phyloP scores from a whole-genome alignment of 2,113 vertebrate species.

The Cyphomyrus discorhynchus region DNA sequence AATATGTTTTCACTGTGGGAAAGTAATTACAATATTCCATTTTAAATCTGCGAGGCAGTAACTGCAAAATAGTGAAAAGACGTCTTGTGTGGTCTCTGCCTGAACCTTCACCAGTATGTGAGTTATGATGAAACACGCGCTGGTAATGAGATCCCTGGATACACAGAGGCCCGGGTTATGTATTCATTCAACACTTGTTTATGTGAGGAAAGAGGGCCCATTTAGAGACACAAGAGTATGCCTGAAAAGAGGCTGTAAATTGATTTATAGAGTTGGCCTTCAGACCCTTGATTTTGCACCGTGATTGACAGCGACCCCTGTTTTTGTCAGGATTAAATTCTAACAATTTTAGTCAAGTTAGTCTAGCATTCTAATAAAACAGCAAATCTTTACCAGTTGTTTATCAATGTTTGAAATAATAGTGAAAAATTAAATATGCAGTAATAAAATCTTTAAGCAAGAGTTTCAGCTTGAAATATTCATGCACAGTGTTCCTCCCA shows the following conservation, averaged over 20 bases:
- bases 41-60: not conserved
- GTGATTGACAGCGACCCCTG: not conserved
- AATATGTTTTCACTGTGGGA: not conserved
- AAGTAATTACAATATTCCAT: constrained; percentile 2
- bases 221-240: not conserved
- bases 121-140: not conserved
- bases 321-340: not conserved
- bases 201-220: not conserved
- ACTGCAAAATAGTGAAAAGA: not conserved
- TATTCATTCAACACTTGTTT: not conserved
- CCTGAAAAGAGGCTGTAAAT: not conserved
- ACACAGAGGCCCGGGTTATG: not conserved
- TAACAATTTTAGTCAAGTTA: not conserved
- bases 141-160: constrained; percentile 5
- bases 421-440: not conserved
- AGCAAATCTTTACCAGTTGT: not conserved
- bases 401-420: not conserved
- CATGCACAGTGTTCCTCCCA: not conserved
- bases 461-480: not conserved
- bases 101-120: not conserved
- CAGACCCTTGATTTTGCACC: not conserved
- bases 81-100: not conserved
- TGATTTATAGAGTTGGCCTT: not conserved
- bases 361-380: not conserved
- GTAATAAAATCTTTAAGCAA: not conserved